These are phyloP conservation scores for Neodontobutis hainanensis DNA, from an alignment of 2,113 vertebrate genomes.

Conservation along the genomic window DNA sequence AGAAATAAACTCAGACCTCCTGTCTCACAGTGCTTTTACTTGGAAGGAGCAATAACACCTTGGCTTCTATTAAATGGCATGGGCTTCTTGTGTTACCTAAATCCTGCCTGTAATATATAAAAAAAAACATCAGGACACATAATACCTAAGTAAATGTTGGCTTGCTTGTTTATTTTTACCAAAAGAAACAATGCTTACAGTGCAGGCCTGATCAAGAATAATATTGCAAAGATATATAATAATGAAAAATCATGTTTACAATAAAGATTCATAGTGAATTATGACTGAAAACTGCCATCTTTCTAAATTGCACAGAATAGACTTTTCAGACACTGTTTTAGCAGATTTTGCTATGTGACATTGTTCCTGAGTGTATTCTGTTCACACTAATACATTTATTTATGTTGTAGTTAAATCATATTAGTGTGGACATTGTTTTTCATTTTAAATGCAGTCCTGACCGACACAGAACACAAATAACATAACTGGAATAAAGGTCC, in stretches of 20 bases:
- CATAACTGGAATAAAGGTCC: too few relatives aligned
- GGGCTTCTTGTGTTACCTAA: not conserved
- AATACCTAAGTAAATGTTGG: not conserved
- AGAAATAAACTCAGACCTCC: constrained; percentile 18
- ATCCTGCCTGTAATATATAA: not conserved
- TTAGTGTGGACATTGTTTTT: too few relatives aligned
- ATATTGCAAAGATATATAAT: not conserved
- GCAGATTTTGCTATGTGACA: too few relatives aligned
- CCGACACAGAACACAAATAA: too few relatives aligned
- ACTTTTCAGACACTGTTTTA: too few relatives aligned
- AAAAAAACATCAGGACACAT: not conserved
- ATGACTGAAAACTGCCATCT: not conserved
- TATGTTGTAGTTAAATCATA: too few relatives aligned
- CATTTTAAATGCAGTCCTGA: too few relatives aligned
- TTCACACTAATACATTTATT: too few relatives aligned
- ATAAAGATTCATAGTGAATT: not conserved
- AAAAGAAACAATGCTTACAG: not conserved
- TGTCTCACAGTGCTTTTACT: constrained; percentile 11
- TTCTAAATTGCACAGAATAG: too few relatives aligned
- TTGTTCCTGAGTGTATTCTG: too few relatives aligned
- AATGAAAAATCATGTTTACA: not conserved
- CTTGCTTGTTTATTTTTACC: not conserved
- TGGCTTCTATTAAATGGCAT: not conserved
- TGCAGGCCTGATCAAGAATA: not conserved
- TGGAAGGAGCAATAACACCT: not conserved